Evolutionary conservation across 2,888 invertebrate genomes (phyloP).

Genomic region (Eristalinus sepulchralis): DNA sequence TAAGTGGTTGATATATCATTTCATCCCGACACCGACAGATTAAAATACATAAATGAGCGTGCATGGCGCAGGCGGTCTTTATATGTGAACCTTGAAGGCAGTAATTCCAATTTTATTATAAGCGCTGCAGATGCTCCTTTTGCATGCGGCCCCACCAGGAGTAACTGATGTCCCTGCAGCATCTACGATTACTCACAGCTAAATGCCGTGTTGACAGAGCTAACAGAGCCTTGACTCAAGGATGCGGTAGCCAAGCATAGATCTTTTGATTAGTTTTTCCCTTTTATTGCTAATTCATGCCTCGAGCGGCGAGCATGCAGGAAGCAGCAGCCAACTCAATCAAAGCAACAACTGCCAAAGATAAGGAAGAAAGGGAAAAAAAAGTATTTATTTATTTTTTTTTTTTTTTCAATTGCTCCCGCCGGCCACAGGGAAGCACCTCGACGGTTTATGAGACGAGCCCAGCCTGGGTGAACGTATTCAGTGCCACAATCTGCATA

Average conservation of each 20-base stretch:
- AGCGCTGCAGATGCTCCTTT: conserved; percentile 49
- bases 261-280: conserved; percentile 60
- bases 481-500: conserved; percentile 63
- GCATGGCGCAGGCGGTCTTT: conserved; percentile 8
- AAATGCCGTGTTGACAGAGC: conserved; percentile 57
- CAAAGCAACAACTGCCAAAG: conserved; percentile 57
- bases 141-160: too few relatives aligned
- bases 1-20: neutral
- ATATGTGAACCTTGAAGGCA: conserved; percentile 36
- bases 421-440: conserved; percentile 59
- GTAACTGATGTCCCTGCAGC: conserved; percentile 36
- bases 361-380: conserved; percentile 36
- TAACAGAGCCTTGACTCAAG: conserved; percentile 46
- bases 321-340: conserved; percentile 33
- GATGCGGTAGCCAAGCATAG: conserved; percentile 45
- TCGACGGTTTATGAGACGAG: neutral
- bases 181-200: conserved; percentile 47
- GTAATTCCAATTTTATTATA: conserved; percentile 61
- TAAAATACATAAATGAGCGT: neutral
- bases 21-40: neutral
- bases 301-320: conserved; percentile 3
- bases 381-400: too few relatives aligned
- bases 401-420: conserved; percentile 67
- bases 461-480: conserved; percentile 28
- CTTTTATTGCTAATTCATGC: conserved; percentile 58